A percentile compares a stretch with the other conserved stretches of the same genome.
Evolutionary conservation across 2,113 vertebrate species (phyloP).

Genomic region (Megalops atlanticus): DNA sequence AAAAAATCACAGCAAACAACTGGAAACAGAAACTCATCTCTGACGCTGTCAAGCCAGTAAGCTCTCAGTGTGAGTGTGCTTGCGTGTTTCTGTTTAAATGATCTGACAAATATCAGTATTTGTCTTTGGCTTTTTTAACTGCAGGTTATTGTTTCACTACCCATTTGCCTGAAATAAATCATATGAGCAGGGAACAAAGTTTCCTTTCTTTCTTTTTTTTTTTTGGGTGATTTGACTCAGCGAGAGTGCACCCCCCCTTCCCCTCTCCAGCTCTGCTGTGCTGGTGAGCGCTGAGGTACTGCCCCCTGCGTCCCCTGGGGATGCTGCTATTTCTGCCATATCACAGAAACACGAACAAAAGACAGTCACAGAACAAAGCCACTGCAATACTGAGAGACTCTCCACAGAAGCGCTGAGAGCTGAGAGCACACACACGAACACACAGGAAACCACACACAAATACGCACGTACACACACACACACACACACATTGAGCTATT

Average conservation of each 20-base stretch:
- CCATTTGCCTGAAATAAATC: conserved; percentile 12
- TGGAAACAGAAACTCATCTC: background rate
- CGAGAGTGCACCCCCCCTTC: background rate
- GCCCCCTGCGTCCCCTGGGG: conserved; percentile 11
- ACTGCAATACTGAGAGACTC: conserved; percentile 30
- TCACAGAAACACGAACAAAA: conserved; percentile 47
- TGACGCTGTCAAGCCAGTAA: background rate
- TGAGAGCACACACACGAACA: conserved; percentile 17
- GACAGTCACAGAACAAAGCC: conserved; percentile 30
- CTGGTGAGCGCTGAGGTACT: no score
- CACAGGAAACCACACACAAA: background rate
- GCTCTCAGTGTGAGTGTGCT: background rate
- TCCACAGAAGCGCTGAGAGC: background rate
- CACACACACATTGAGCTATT: conserved; percentile 33
- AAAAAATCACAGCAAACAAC: background rate
- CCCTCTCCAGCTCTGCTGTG: background rate
- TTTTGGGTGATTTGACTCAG: conserved; percentile 18
- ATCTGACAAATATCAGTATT: background rate
- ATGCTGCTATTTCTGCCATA: conserved; percentile 44
- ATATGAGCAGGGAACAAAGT: conserved; percentile 10
- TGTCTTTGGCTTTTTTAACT: background rate
- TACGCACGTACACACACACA: conserved; percentile 6
- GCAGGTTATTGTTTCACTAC: conserved; percentile 2
- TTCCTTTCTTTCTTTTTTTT: conserved; percentile 22
- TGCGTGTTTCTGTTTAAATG: background rate